Base-by-base conservation (phyloP, 1,140 invertebrate genomes). In the Temnothorax curvispinosus region DNA sequence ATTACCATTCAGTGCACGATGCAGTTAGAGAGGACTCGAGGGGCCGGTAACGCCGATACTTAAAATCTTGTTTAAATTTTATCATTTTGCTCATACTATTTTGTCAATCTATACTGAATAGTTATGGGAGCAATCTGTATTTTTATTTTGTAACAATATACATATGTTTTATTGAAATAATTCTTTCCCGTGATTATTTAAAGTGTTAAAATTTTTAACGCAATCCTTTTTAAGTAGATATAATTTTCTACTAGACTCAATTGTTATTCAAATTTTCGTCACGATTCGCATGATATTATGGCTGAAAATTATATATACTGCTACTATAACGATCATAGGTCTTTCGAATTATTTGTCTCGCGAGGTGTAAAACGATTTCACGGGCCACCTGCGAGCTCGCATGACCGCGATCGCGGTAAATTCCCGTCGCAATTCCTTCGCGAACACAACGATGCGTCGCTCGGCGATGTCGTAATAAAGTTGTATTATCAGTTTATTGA, bases 401-500 rank as follows among this genome's bases (percentile, higher is more conserved):
- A 32, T 50, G 13, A n/a, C 4, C 44, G 60, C 52, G 52, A 86
- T 77, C 76, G 52, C 74, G 52, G 47, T 87, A 81, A 80, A 88
- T 88, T 74, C 52, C 32, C 27, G 13, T 72, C n/a, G 72, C 69
- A 35, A 56, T 69, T 58, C 18, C n/a, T 60, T 47, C 32, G 21
- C 27, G 21, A 88, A 18, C 27, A 47, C 13, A 78, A 69, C 8
- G 9, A 41, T 44, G 15, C 35, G 18, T 65, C 62, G 18, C 27
- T 41, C 38, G 38, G 4, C 32, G 38, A 67, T 87, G 50, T 77
- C 50, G 27, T 77, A 74, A 54, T 88, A 85, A 88, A 89, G 65
- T 77, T 35, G 27, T 56, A 85, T 88, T 85, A 88, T 88, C 56
- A 72, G 65, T 65, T 88, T 89, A 85, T 89, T 65, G 72, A 85